These are phyloP conservation scores for Trachops cirrhosus DNA, from an alignment of 2,797 vertebrate species.

Conservation along the genomic window DNA sequence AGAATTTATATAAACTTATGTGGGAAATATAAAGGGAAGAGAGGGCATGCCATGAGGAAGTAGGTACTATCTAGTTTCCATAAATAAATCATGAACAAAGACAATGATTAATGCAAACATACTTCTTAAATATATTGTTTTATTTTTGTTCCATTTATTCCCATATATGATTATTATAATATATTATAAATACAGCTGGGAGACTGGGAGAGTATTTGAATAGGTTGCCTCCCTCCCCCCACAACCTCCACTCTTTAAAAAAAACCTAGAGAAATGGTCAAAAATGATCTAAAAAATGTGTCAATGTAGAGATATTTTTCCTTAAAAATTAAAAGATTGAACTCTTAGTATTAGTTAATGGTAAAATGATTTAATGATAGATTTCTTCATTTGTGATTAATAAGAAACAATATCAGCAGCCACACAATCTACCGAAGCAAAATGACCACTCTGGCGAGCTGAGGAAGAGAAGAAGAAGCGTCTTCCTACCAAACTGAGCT, in stretches of 20 bases:
- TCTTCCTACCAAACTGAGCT: background rate
- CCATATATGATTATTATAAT: background rate
- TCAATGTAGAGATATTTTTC: background rate
- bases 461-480: background rate
- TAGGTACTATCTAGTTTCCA: background rate
- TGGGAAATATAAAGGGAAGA: background rate
- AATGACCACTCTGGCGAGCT: background rate
- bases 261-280: background rate
- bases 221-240: background rate
- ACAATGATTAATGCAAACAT: background rate
- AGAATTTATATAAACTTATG: slow-evolving; percentile 50
- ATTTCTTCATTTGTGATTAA: background rate
- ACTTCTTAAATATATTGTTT: background rate
- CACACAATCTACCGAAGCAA: background rate
- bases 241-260: too few species aligned
- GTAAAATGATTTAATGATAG: background rate
- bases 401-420: background rate
- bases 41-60: background rate
- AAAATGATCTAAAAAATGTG: background rate
- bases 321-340: background rate
- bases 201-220: background rate
- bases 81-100: background rate
- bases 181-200: background rate
- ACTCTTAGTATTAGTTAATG: background rate
- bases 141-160: slow-evolving; percentile 12